Conservation (phyloP, 2,888 invertebrate species). For the Miltochrista miniata region DNA sequence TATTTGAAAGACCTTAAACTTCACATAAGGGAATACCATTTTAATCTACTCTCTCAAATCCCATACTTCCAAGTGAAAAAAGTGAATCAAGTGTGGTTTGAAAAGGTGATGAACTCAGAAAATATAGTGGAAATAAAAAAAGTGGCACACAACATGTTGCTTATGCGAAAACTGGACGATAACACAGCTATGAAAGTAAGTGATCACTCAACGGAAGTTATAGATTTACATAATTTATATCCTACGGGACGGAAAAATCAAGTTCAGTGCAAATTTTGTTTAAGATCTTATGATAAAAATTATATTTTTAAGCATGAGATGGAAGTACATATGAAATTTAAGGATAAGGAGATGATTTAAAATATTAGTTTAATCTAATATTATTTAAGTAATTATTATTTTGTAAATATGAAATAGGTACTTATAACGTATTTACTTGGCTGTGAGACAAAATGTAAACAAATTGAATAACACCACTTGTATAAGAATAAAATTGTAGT, state of each 20-base stretch:
- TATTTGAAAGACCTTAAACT: slow-evolving; percentile 33
- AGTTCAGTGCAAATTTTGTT: slow-evolving; percentile 1
- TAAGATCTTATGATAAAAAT: background rate
- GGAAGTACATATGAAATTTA: slow-evolving; percentile 2
- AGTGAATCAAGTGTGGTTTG: slow-evolving; percentile 62
- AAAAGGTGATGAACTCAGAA: slow-evolving; percentile 53
- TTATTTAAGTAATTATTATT: no score
- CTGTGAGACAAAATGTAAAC: no score
- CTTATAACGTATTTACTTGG: no score
- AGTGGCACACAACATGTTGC: slow-evolving; percentile 40
- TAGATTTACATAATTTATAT: slow-evolving; percentile 41
- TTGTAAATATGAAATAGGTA: no score
- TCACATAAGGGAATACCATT: slow-evolving; percentile 58
- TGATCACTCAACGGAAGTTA: slow-evolving; percentile 6
- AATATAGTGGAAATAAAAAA: slow-evolving; percentile 57
- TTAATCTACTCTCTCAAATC: slow-evolving; percentile 43
- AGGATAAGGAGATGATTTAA: background rate
- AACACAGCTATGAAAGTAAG: slow-evolving; percentile 30
- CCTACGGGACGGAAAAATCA: slow-evolving; percentile 1
- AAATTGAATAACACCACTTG: no score
- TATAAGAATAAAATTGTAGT: no score
- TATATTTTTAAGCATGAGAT: slow-evolving; percentile 8
- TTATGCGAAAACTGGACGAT: slow-evolving; percentile 44
- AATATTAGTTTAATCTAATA: no score
- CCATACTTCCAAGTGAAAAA: slow-evolving; percentile 43